Evolutionary conservation across 2,797 vertebrate species (phyloP).

Genomic region (Coendou prehensilis): DNA sequence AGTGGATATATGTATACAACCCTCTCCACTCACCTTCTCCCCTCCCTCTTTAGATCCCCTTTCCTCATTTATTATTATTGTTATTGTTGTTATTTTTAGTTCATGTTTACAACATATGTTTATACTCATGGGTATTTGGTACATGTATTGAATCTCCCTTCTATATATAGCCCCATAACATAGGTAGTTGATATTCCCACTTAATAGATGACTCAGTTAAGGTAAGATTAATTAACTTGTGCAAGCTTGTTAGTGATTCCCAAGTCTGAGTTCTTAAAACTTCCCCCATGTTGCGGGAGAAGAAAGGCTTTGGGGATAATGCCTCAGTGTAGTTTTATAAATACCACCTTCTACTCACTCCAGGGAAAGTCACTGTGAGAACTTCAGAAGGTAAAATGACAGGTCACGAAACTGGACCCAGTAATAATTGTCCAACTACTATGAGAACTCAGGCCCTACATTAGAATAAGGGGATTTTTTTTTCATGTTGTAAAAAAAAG

Average conservation of each 20-base stretch:
- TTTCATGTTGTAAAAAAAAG: background rate
- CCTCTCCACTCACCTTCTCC: background rate
- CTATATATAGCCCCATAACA: no score
- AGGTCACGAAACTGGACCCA: background rate
- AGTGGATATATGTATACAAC: background rate
- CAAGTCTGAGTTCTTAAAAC: background rate
- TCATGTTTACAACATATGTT: background rate
- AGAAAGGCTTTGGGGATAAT: slow-evolving; percentile 5
- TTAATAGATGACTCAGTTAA: background rate
- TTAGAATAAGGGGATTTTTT: background rate
- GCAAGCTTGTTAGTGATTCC: background rate
- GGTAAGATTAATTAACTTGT: background rate
- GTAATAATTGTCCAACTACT: background rate
- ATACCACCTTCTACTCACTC: background rate
- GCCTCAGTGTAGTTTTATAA: background rate
- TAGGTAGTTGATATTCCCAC: background rate
- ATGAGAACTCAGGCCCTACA: background rate
- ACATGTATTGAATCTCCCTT: background rate
- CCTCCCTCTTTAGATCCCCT: background rate
- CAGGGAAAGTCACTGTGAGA: background rate
- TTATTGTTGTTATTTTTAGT: background rate
- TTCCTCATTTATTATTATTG: background rate
- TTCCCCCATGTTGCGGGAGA: background rate
- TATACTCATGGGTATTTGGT: background rate
- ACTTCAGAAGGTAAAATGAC: background rate